Percentiles rank a stretch among this genome's conserved stretches.
Conservation (phyloP, 2,797 vertebrate species). For the Psittacula derbiana region DNA sequence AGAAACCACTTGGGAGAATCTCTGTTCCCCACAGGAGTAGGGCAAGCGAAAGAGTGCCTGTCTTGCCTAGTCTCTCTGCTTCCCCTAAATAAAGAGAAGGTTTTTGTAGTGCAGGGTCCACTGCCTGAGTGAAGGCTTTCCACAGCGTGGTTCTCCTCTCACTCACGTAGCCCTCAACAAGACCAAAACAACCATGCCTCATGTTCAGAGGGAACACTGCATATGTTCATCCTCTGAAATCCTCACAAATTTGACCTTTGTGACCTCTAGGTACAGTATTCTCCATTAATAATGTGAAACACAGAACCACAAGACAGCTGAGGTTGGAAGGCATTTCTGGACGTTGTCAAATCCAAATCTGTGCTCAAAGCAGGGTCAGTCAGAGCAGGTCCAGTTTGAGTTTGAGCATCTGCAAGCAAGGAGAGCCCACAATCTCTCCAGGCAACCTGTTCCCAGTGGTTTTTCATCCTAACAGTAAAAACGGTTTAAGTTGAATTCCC, state of each 20-base stretch:
- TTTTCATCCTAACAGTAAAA: neutral
- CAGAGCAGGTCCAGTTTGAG: neutral
- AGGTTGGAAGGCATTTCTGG: neutral
- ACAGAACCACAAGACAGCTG: neutral
- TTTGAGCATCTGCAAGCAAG: neutral
- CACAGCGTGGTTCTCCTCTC: neutral
- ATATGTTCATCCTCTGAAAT: neutral
- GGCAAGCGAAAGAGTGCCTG: neutral
- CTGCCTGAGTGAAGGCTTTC: neutral
- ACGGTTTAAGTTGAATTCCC: neutral
- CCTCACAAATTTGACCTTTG: neutral
- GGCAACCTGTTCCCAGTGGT: neutral
- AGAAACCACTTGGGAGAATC: neutral
- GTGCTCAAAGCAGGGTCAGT: neutral
- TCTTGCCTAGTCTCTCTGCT: neutral
- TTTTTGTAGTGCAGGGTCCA: neutral
- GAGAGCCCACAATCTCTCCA: neutral
- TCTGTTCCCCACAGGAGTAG: neutral
- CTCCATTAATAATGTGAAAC: neutral
- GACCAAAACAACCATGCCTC: neutral
- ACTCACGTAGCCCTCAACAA: neutral
- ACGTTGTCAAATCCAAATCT: neutral
- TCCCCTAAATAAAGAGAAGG: neutral
- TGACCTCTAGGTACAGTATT: neutral
- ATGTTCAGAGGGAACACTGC: neutral